These are phyloP conservation scores for Philonicus albiceps DNA, from an alignment of 2,888 invertebrate genomes.

Conservation along the genomic window DNA sequence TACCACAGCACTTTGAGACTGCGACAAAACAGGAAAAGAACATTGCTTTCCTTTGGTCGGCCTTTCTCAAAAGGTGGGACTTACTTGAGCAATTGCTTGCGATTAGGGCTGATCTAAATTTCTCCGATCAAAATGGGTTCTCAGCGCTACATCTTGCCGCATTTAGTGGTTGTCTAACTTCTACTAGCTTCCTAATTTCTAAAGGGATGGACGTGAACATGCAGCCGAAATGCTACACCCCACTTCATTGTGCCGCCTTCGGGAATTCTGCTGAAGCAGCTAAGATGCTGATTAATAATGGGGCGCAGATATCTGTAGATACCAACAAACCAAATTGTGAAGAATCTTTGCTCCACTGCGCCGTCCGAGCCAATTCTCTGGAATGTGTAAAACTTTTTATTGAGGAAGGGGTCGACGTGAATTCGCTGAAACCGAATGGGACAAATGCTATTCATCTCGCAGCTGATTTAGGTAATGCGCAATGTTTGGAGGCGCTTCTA, in stretches of 20 bases:
- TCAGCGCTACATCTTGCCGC: constrained; percentile 80
- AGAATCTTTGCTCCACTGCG: constrained; percentile 83
- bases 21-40: constrained; percentile 75
- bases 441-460: constrained; percentile 83
- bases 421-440: constrained; percentile 77
- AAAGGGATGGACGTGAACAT: constrained; percentile 75
- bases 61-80: constrained; percentile 75
- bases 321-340: constrained; percentile 73
- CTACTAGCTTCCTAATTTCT: constrained; percentile 73
- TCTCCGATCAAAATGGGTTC: constrained; percentile 76
- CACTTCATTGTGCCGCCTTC: constrained; percentile 89
- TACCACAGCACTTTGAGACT: constrained; percentile 65
- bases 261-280: constrained; percentile 85
- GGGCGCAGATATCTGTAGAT: constrained; percentile 74
- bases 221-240: constrained; percentile 76
- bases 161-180: constrained; percentile 78
- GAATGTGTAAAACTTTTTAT: constrained; percentile 81
- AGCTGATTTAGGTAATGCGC: constrained; percentile 80
- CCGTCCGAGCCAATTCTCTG: constrained; percentile 83
- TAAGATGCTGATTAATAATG: constrained; percentile 76
- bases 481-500: constrained; percentile 77
- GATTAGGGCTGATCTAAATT: constrained; percentile 75
- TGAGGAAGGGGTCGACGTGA: constrained; percentile 77
- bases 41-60: constrained; percentile 76
- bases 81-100: constrained; percentile 71